Percentiles rank a stretch among this genome's conserved stretches.
phyloP scores from a whole-genome alignment of 2,888 invertebrate species.

The Euproctis similis region DNA sequence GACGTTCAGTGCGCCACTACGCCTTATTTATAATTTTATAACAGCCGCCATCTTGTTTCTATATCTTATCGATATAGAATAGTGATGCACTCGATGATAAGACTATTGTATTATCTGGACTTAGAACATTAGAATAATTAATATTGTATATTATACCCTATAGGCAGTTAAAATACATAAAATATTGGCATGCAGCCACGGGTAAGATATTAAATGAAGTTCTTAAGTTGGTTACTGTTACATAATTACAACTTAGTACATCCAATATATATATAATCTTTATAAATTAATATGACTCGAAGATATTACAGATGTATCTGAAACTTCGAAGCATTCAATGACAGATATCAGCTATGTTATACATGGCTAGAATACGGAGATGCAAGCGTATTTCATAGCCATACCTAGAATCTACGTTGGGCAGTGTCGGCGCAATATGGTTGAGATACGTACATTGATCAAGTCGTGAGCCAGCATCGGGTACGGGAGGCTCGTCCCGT shows the following conservation, averaged over 20 bases:
- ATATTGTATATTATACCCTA: no score
- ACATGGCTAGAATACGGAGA: conserved; percentile 42
- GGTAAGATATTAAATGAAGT: no score
- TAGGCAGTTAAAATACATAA: no score
- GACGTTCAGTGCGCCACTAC: conserved; percentile 56
- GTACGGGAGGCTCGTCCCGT: conserved; percentile 53
- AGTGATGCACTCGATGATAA: conserved; percentile 37
- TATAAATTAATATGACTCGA: no score
- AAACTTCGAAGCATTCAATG: conserved; percentile 30
- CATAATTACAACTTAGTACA: conserved; percentile 29
- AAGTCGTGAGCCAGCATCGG: conserved; percentile 57
- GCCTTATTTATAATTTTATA: conserved; percentile 66
- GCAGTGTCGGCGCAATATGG: conserved; percentile 70
- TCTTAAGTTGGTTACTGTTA: no score
- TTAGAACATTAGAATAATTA: no score
- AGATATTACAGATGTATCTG: conserved; percentile 27
- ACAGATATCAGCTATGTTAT: conserved; percentile 43
- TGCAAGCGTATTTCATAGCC: conserved; percentile 31
- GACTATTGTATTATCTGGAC: no score
- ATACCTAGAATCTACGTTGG: conserved; percentile 53
- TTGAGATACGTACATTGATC: conserved; percentile 70
- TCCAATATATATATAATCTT: conserved; percentile 24
- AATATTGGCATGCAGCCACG: no score
- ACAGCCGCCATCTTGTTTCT: conserved; percentile 64
- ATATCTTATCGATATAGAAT: no score